Evolutionary conservation across 2,888 invertebrate genomes (phyloP).

Genomic region (Pyrrhosoma nymphula): DNA sequence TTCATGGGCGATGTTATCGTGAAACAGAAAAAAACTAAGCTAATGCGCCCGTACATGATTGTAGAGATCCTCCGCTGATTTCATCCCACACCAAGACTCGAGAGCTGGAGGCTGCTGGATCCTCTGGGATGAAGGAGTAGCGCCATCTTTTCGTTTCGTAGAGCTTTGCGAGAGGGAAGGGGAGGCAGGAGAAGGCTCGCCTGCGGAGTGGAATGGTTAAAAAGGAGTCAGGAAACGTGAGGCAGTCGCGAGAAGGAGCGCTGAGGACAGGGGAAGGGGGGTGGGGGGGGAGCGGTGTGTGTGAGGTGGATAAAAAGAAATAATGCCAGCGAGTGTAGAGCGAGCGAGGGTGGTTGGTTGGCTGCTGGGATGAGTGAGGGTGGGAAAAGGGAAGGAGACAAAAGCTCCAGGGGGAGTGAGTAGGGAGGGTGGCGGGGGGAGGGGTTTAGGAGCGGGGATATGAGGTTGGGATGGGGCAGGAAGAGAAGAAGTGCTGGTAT

Average conservation of each 20-base stretch:
- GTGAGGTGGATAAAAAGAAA: background rate
- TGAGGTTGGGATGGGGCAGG: background rate
- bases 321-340: background rate
- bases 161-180: background rate
- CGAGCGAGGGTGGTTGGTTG: background rate
- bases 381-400: background rate
- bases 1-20: too few species aligned
- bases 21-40: too few species aligned
- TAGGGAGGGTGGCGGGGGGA: background rate
- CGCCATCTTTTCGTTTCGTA: background rate
- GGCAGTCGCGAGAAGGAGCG: constrained; percentile 13
- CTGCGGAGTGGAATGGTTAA: constrained; percentile 15
- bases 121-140: background rate
- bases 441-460: background rate
- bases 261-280: background rate
- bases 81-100: background rate
- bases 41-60: background rate
- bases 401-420: background rate
- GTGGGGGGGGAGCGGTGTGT: background rate
- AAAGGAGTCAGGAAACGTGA: constrained; percentile 46
- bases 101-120: background rate
- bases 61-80: background rate
- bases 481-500: constrained; percentile 25
- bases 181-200: background rate
- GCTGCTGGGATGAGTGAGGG: background rate